Evolutionary conservation across 2,797 vertebrate species (phyloP), one percentile per base, ranked within the genome.

Genomic region (Enteromius radiatus): DNA sequence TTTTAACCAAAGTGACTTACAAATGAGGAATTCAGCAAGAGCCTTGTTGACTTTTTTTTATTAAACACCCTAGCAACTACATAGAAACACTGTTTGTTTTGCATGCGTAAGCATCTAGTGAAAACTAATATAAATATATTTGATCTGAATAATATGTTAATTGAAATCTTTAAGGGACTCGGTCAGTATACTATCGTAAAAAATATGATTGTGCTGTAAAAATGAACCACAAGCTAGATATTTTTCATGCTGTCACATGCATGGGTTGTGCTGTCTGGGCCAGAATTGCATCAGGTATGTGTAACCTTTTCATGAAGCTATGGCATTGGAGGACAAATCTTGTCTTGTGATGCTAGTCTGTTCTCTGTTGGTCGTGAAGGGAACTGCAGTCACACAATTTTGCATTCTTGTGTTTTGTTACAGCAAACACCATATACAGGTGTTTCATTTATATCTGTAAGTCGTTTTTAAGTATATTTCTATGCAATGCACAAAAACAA

Each of bases 321-420:
- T 69, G 8, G 9, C 2, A 10, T 7, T 64, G 49, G 21, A 68
- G 70, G 41, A 80, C 26, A 23, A 2, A 54, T 70, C 56, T 80
- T 52, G 5, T 63, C 80, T 86, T 7, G 6, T 83, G 61, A 84
- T 75, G 7, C 23, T 52, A 74, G 63, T 82, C 71, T 87, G 82
- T 74, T 33, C 85, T 82, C 87, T 87, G 54, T 65, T 85, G 87
- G 85, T 61, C 79, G 63, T 6, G 5, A 61, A 65, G 3, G 33
- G 76, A 70, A 84, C 14, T 84, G 76, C 87, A 85, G 63, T n/a
- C 64, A n/a, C 11, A n/a, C 17, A 7, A 68, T 45, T 11, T 14
- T 36, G 1, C 6, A 19, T 36, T 52, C 49, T 3, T 82, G 38
- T 31, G 38, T 69, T 28, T 21, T n/a, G 36, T 59, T 59, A 33